Evolutionary conservation across 2,797 vertebrate species (phyloP).

Genomic region (Siniperca obscura): DNA sequence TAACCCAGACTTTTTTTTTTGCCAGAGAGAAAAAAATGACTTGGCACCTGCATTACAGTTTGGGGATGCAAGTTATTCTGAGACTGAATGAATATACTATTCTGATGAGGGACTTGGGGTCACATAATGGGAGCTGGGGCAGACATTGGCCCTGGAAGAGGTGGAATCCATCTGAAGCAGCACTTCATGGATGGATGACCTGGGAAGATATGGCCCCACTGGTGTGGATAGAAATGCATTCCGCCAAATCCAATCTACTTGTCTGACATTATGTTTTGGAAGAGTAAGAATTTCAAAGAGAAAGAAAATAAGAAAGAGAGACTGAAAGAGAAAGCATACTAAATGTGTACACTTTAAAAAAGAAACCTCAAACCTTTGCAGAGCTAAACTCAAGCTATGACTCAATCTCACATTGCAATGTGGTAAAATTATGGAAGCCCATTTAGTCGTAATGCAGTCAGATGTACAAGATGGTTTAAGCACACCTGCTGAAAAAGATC

Average conservation of each 20-base stretch:
- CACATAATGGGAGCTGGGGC: conserved; percentile 60
- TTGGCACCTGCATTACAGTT: conserved; percentile 36
- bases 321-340: not conserved
- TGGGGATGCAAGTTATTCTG: conserved; percentile 33
- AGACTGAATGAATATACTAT: conserved; percentile 45
- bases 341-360: not conserved
- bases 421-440: not conserved
- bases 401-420: not conserved
- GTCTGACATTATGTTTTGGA: conserved; percentile 44
- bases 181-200: conserved; percentile 62
- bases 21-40: conserved; percentile 15
- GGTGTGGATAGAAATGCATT: conserved; percentile 45
- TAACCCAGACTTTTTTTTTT: conserved; percentile 2
- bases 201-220: conserved; percentile 45
- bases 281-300: conserved; percentile 21
- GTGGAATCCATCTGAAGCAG: conserved; percentile 44
- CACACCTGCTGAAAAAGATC: conserved; percentile 5
- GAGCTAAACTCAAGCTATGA: not conserved
- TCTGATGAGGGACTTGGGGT: conserved; percentile 50
- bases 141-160: conserved; percentile 38
- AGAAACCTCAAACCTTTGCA: not conserved
- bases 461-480: not conserved
- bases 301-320: not conserved
- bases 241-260: conserved; percentile 63
- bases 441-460: not conserved